A percentile compares a stretch with the other conserved stretches of the same genome.
Evolutionary conservation across 2,113 vertebrate species (phyloP).

Genomic region (Caloenas nicobarica): DNA sequence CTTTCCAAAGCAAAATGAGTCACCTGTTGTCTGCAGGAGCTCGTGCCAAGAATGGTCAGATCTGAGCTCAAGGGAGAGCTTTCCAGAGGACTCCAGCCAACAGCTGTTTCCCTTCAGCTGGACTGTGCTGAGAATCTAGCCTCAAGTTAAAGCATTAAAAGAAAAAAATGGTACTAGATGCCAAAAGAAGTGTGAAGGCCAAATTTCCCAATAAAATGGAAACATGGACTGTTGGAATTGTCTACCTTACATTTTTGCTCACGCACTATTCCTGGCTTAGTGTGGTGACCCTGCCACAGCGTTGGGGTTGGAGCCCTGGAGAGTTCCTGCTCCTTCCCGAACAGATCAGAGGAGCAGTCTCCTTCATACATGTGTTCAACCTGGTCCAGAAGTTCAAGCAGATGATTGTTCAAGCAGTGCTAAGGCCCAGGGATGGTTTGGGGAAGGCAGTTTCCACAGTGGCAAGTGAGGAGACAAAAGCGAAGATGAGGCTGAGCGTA

Average conservation of each 20-base stretch:
- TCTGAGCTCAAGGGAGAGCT: neutral
- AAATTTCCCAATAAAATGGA: neutral
- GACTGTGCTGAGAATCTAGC: constrained; percentile 21
- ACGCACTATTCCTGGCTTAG: neutral
- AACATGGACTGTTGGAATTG: neutral
- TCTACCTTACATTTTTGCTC: neutral
- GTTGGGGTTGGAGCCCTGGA: neutral
- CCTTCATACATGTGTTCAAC: neutral
- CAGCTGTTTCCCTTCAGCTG: constrained; percentile 57
- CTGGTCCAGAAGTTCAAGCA: neutral
- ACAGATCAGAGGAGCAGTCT: neutral
- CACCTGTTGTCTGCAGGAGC: constrained; percentile 57
- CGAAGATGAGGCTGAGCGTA: neutral
- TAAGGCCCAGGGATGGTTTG: neutral
- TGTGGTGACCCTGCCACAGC: neutral
- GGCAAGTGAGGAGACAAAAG: neutral
- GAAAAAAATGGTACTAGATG: neutral
- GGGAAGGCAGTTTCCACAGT: neutral
- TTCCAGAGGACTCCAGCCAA: constrained; percentile 45
- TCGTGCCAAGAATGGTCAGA: constrained; percentile 21
- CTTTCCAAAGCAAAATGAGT: constrained; percentile 50
- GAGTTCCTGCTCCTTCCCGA: neutral
- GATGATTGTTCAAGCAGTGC: neutral
- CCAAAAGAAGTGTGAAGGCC: constrained; percentile 8
- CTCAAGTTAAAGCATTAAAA: constrained; percentile 13